phyloP scores from a whole-genome alignment of 2,797 vertebrate species.

The Kryptopterus vitreolus region DNA sequence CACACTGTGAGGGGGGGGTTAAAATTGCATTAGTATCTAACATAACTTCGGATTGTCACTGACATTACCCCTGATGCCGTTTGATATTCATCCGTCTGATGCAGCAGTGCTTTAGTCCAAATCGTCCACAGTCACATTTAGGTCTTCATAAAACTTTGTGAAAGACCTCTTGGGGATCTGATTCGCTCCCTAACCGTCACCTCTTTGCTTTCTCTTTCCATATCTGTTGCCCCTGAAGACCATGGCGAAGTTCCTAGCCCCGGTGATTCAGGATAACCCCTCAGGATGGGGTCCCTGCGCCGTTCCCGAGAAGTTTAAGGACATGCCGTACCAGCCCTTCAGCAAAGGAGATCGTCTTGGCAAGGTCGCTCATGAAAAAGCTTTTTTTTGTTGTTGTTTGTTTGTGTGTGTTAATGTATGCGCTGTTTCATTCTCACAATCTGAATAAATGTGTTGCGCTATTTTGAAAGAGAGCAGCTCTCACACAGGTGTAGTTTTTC shows the following conservation, averaged over 20 bases:
- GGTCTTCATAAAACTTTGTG: not conserved
- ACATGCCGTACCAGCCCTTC: conserved; percentile 99
- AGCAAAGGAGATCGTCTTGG: conserved; percentile 97
- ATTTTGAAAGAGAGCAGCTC: no score
- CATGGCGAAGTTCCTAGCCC: conserved; percentile 95
- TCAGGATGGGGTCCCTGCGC: conserved; percentile 97
- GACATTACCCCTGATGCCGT: no score
- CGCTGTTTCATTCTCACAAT: no score
- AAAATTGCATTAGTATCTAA: no score
- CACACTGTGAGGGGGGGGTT: no score
- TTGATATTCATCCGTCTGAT: not conserved
- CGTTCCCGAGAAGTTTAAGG: conserved; percentile 93
- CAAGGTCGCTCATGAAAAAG: conserved; percentile 87
- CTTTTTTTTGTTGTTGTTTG: no score
- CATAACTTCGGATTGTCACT: no score
- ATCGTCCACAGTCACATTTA: no score
- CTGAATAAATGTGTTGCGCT: no score
- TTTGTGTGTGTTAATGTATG: no score
- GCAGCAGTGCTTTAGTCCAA: not conserved
- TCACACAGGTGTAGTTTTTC: no score
- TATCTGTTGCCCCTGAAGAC: conserved; percentile 47
- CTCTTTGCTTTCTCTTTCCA: not conserved
- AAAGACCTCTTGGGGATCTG: not conserved
- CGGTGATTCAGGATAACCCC: conserved; percentile 97
- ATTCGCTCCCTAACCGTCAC: not conserved